Conservation (phyloP, 2,888 invertebrate species). For the Tetheella fluctuosa region DNA sequence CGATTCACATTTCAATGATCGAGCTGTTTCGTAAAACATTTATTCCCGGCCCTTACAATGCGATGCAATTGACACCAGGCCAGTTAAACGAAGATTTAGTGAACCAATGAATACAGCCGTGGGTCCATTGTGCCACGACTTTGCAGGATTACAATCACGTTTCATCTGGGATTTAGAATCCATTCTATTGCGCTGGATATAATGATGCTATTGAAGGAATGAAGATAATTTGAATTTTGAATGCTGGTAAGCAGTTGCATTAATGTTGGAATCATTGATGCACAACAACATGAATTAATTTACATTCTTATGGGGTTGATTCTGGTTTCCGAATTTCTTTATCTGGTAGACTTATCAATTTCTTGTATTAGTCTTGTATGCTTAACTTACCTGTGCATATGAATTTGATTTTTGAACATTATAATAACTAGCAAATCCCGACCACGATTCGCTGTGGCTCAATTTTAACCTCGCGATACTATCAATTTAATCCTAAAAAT, state of each 20-base stretch:
- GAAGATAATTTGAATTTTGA: not conserved
- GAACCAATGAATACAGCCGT: constrained; percentile 29
- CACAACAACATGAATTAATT: not conserved
- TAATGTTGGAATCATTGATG: not conserved
- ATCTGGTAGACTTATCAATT: too few relatives aligned
- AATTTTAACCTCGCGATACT: too few relatives aligned
- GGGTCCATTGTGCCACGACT: constrained; percentile 18
- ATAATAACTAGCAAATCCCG: too few relatives aligned
- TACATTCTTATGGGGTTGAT: not conserved
- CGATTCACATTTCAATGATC: constrained; percentile 43
- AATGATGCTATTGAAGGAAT: not conserved
- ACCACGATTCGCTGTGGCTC: too few relatives aligned
- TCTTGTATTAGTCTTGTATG: too few relatives aligned
- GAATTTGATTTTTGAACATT: too few relatives aligned
- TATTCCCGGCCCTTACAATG: constrained; percentile 32
- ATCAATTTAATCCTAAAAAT: too few relatives aligned
- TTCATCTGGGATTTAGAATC: constrained; percentile 1
- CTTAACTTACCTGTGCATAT: too few relatives aligned
- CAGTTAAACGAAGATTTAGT: constrained; percentile 50
- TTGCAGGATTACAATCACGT: constrained; percentile 16
- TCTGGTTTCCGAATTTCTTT: too few relatives aligned
- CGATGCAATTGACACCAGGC: constrained; percentile 46
- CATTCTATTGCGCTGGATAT: constrained; percentile 4
- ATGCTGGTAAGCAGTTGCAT: not conserved
- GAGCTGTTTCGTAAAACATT: constrained; percentile 37